Evolutionary conservation across 53 echinoderm and acorn worm genomes (phyloP).

Genomic region (Crossaster papposus): DNA sequence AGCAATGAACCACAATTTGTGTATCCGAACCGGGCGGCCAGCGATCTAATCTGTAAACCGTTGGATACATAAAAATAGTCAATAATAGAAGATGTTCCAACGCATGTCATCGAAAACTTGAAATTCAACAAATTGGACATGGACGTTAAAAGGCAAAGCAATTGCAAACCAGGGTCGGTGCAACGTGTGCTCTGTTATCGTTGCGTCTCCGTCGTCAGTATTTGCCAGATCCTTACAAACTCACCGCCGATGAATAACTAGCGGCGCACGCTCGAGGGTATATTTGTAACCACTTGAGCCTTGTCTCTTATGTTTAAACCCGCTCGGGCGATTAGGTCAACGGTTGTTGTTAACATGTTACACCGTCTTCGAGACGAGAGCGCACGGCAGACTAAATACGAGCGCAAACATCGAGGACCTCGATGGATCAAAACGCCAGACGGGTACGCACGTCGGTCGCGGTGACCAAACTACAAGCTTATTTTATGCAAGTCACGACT

Average conservation of each 20-base stretch:
- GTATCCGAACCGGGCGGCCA: too few species aligned
- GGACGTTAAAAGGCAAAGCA: too few species aligned
- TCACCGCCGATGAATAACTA: background rate
- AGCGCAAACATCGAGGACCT: background rate
- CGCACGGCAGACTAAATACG: background rate
- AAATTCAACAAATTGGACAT: too few species aligned
- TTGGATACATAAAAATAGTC: too few species aligned
- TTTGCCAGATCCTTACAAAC: too few species aligned
- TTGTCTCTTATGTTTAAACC: background rate
- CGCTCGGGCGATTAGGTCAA: constrained; percentile 16
- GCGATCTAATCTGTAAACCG: too few species aligned
- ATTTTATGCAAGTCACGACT: background rate
- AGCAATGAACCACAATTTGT: too few species aligned
- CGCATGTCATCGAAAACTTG: too few species aligned
- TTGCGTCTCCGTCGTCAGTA: too few species aligned
- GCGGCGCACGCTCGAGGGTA: background rate
- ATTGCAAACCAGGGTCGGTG: too few species aligned
- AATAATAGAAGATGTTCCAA: too few species aligned
- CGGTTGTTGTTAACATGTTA: constrained; percentile 7
- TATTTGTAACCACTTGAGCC: background rate
- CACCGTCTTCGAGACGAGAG: background rate
- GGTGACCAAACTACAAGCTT: background rate
- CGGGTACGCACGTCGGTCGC: background rate
- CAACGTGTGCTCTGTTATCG: too few species aligned
- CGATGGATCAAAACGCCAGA: background rate